Evolutionary conservation across 2,797 vertebrate species (phyloP).

Genomic region (Crax fasciolata): DNA sequence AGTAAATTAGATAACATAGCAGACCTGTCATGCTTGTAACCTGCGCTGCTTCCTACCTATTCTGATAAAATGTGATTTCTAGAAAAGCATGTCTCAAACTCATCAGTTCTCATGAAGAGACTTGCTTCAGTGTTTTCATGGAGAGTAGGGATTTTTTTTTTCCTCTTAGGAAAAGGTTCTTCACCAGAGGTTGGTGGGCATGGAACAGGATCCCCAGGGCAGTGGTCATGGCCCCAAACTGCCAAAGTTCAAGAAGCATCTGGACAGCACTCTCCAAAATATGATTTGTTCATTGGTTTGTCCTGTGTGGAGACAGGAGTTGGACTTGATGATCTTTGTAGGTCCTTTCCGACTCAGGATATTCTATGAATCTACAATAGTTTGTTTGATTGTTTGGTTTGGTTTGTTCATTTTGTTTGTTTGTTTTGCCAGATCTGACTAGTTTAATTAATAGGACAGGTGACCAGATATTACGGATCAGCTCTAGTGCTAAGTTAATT

Average conservation of each 20-base stretch:
- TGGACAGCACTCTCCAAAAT: neutral
- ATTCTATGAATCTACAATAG: neutral
- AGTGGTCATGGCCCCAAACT: neutral
- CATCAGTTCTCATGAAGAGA: neutral
- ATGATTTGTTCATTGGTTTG: neutral
- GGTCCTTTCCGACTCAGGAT: neutral
- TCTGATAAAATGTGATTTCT: neutral
- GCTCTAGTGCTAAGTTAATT: neutral
- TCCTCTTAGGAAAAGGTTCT: neutral
- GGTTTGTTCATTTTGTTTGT: neutral
- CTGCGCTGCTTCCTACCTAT: neutral
- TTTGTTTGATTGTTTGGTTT: neutral
- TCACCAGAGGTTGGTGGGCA: neutral
- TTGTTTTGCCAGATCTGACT: neutral
- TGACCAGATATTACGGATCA: neutral
- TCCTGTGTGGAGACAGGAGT: neutral
- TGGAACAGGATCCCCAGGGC: neutral
- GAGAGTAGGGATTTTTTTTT: neutral
- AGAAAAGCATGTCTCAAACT: neutral
- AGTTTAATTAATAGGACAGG: neutral
- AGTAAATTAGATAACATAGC: neutral
- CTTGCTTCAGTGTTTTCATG: neutral
- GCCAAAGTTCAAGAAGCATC: neutral
- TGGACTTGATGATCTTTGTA: neutral
- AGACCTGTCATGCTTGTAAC: neutral